Percentiles rank a stretch among this genome's conserved stretches.
phyloP scores from a whole-genome alignment of 64 coral and sea anemone genomes.

The Pachyseris speciosa region DNA sequence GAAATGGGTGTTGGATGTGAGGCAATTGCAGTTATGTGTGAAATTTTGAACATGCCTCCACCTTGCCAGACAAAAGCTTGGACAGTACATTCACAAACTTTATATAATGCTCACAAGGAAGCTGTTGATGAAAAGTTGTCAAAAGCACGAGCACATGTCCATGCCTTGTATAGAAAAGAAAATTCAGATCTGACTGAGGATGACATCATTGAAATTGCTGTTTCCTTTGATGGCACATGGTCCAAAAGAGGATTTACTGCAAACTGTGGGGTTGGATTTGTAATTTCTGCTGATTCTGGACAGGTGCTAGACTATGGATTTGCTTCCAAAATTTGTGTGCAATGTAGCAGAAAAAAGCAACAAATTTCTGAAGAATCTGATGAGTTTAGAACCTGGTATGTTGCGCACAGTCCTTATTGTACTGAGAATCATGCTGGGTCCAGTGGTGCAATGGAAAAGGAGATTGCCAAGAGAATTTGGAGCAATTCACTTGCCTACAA shows the following conservation, averaged over 20 bases:
- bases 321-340: slow-evolving; percentile 41
- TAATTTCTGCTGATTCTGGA: slow-evolving; percentile 29
- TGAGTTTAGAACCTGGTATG: slow-evolving; percentile 29
- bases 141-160: slow-evolving; percentile 24
- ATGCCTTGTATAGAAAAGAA: neutral
- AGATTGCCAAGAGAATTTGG: slow-evolving; percentile 49
- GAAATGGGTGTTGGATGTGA: slow-evolving; percentile 62
- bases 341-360: slow-evolving; percentile 24
- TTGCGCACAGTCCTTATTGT: slow-evolving; percentile 11
- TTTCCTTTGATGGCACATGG: slow-evolving; percentile 59
- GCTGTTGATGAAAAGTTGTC: slow-evolving; percentile 25
- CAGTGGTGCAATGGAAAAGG: slow-evolving; percentile 22
- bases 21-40: slow-evolving; percentile 58
- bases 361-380: slow-evolving; percentile 21
- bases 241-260: slow-evolving; percentile 25
- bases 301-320: slow-evolving; percentile 47
- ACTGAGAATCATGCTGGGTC: slow-evolving; percentile 36
- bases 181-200: neutral
- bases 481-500: neutral
- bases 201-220: slow-evolving; percentile 27
- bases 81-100: slow-evolving; percentile 20
- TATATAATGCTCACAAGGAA: slow-evolving; percentile 50
- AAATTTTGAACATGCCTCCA: slow-evolving; percentile 66
- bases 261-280: slow-evolving; percentile 53
- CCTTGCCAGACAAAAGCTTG: slow-evolving; percentile 29